phyloP scores from a whole-genome alignment of 2,888 invertebrate species.

The Plebejus melissa region DNA sequence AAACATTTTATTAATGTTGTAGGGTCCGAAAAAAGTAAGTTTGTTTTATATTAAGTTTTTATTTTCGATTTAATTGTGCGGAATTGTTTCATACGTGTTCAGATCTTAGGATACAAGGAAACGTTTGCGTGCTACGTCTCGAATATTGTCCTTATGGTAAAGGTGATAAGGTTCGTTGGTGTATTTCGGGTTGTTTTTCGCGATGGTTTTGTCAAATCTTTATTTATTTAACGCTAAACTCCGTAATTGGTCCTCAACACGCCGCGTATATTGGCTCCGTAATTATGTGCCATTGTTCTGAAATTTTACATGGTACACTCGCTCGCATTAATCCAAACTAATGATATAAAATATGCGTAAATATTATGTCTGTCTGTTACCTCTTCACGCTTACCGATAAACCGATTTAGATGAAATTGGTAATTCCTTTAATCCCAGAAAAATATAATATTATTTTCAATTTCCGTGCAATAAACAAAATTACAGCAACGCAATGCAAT shows the following conservation, averaged over 20 bases:
- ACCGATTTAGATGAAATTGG: no score
- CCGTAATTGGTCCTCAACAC: slow-evolving; percentile 43
- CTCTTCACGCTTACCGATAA: no score
- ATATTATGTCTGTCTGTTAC: no score
- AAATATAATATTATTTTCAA: no score
- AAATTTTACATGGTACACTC: slow-evolving; percentile 29
- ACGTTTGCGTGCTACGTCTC: slow-evolving; percentile 29
- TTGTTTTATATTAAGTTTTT: slow-evolving; percentile 51
- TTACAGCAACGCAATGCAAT: no score
- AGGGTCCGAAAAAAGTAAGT: slow-evolving; percentile 32
- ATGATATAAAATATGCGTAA: background rate
- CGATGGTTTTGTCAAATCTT: slow-evolving; percentile 37
- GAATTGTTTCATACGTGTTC: slow-evolving; percentile 70
- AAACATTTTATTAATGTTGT: slow-evolving; percentile 28
- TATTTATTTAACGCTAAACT: slow-evolving; percentile 44
- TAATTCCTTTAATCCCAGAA: no score
- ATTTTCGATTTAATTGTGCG: slow-evolving; percentile 66
- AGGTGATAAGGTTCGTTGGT: slow-evolving; percentile 28
- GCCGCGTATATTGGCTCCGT: slow-evolving; percentile 35
- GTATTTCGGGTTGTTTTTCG: background rate
- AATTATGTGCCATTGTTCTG: slow-evolving; percentile 36
- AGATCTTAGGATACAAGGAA: slow-evolving; percentile 45
- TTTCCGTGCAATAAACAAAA: no score
- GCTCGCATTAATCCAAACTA: background rate
- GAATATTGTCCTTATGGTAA: slow-evolving; percentile 26